A percentile compares a stretch with the other conserved stretches of the same genome.
Evolutionary conservation across 2,113 vertebrate species (phyloP).

Genomic region (Aspidoscelis tigris): DNA sequence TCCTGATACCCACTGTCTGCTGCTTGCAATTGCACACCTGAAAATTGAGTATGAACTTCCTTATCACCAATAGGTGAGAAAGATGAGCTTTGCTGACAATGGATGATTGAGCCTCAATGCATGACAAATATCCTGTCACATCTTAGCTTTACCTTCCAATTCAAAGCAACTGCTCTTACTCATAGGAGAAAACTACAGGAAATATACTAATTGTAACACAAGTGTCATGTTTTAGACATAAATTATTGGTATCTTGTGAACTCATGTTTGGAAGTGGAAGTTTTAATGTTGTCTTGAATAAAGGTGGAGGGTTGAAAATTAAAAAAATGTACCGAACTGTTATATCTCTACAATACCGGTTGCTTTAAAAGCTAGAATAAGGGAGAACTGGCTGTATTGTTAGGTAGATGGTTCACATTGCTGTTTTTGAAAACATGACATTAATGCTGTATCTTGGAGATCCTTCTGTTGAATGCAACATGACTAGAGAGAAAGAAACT

Average conservation of each 20-base stretch:
- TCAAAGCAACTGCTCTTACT: constrained; percentile 4
- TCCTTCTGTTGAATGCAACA: too few species aligned
- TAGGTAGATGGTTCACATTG: neutral
- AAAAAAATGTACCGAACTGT: too few species aligned
- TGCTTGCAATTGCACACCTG: neutral
- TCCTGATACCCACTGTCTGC: neutral
- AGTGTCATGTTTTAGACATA: neutral
- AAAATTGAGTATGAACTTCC: constrained; percentile 47
- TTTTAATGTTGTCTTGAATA: constrained; percentile 16
- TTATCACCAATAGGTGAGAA: constrained; percentile 61
- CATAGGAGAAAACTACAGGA: neutral
- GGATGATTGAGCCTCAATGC: constrained; percentile 32
- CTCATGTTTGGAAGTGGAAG: neutral
- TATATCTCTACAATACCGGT: neutral
- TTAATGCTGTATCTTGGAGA: too few species aligned
- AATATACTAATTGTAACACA: neutral
- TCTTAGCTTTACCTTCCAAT: neutral
- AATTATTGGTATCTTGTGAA: neutral
- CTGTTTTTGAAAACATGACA: too few species aligned
- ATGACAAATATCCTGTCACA: constrained; percentile 3
- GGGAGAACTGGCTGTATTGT: neutral
- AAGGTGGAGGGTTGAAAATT: constrained; percentile 6
- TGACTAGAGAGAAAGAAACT: neutral
- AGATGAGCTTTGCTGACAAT: constrained; percentile 52
- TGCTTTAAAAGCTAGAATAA: neutral